Evolutionary conservation across 2,113 vertebrate species (phyloP).

Genomic region (Elephantulus edwardii): DNA sequence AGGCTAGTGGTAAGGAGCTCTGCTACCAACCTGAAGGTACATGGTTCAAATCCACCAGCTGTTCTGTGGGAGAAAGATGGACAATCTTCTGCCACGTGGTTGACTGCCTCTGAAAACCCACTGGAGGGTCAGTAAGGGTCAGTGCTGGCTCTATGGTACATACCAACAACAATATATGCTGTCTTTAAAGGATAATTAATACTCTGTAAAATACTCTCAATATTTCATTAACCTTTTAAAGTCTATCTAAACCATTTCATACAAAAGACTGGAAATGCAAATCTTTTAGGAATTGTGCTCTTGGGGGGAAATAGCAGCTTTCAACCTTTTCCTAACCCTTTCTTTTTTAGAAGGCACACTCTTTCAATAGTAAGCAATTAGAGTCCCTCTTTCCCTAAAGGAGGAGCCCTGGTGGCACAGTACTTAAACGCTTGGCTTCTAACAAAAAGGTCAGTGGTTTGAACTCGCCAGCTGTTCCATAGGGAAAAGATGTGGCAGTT

Average conservation of each 20-base stretch:
- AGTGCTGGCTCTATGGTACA: no score
- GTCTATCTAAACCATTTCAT: background rate
- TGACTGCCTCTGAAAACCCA: no score
- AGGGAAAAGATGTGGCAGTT: background rate
- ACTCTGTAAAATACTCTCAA: background rate
- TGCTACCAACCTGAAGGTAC: no score
- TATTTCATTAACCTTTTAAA: background rate
- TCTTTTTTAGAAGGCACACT: background rate
- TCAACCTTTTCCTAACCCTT: background rate
- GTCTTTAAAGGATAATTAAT: constrained; percentile 1
- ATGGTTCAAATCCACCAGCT: no score
- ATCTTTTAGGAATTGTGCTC: background rate
- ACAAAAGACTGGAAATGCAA: background rate
- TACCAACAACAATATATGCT: background rate
- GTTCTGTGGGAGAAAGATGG: no score
- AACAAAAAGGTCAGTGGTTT: background rate
- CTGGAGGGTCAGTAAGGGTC: no score
- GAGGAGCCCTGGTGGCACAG: background rate
- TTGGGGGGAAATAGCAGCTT: constrained; percentile 4
- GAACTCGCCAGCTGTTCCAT: background rate
- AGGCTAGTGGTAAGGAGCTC: no score
- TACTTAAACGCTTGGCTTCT: background rate
- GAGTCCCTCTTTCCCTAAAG: background rate
- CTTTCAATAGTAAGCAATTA: constrained; percentile 3
- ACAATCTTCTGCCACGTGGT: no score